Evolutionary conservation across 2,888 invertebrate species (phyloP).

Genomic region (Tupiocoris notatus): DNA sequence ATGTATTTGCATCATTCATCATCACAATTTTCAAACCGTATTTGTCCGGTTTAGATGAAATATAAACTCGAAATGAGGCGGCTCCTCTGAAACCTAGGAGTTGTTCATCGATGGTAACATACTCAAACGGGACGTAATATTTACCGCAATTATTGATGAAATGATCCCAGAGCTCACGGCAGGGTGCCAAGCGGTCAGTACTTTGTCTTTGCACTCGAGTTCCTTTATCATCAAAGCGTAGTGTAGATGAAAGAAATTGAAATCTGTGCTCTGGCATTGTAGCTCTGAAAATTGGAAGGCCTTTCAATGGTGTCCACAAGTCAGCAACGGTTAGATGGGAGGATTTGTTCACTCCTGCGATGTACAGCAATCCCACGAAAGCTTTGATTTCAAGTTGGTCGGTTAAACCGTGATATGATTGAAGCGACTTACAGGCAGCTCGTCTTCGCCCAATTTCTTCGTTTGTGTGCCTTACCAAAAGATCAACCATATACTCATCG

Average conservation of each 20-base stretch:
- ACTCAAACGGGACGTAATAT: slow-evolving; percentile 24
- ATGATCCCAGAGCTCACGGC: slow-evolving; percentile 28
- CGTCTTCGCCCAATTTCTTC: slow-evolving; percentile 18
- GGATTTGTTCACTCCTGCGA: slow-evolving; percentile 32
- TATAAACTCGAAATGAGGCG: slow-evolving; percentile 9
- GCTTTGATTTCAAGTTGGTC: slow-evolving; percentile 7
- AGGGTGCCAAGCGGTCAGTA: slow-evolving; percentile 12
- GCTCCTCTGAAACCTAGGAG: slow-evolving; percentile 29
- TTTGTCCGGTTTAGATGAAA: slow-evolving; percentile 18
- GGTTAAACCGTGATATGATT: slow-evolving; percentile 16
- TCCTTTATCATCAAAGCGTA: slow-evolving; percentile 20
- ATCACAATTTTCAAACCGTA: slow-evolving; percentile 10
- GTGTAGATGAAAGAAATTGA: slow-evolving; percentile 15
- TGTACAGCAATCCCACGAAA: slow-evolving; percentile 22
- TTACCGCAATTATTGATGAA: slow-evolving; percentile 21
- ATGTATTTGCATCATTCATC: slow-evolving; percentile 29
- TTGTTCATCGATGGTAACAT: slow-evolving; percentile 28
- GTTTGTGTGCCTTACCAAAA: slow-evolving; percentile 2
- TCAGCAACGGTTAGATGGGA: slow-evolving; percentile 9
- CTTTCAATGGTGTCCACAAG: slow-evolving; percentile 11
- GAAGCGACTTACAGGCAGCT: neutral
- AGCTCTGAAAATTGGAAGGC: slow-evolving; percentile 11
- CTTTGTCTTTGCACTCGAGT: neutral
- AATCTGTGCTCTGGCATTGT: neutral
- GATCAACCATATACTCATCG: neutral